A percentile compares a stretch with the other conserved stretches of the same genome.
Conservation (phyloP, 2,888 invertebrate genomes). For the Diaphora mendica region DNA sequence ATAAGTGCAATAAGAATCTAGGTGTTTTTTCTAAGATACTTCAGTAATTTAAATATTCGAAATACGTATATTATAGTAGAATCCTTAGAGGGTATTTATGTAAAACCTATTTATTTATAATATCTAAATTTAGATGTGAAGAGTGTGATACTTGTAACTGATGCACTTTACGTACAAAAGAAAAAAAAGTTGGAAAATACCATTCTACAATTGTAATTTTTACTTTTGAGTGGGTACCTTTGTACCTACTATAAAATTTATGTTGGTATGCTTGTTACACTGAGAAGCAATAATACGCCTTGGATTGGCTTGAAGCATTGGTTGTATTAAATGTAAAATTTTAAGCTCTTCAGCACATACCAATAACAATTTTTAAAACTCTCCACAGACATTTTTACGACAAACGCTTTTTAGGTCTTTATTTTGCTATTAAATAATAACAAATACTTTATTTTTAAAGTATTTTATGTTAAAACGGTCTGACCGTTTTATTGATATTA, state of each 20-base stretch:
- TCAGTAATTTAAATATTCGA: neutral
- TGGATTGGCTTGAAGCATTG: neutral
- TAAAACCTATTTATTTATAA: neutral
- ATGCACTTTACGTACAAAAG: neutral
- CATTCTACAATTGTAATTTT: neutral
- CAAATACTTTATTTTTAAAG: neutral
- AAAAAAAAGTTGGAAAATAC: neutral
- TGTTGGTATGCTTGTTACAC: neutral
- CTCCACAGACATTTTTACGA: neutral
- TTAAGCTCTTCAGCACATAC: neutral
- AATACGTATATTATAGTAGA: neutral
- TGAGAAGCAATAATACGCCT: neutral
- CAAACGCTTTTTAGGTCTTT: neutral
- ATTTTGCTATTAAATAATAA: neutral
- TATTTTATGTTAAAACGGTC: neutral
- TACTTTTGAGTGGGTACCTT: neutral
- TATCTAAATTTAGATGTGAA: neutral
- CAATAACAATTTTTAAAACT: neutral
- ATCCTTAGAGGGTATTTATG: neutral
- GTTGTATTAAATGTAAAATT: neutral
- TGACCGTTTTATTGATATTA: neutral
- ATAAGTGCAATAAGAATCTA: conserved; percentile 4
- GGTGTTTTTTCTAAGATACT: neutral
- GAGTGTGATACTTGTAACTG: neutral
- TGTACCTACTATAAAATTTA: neutral